Evolutionary conservation across 2,888 invertebrate species (phyloP), one percentile per base, ranked within the genome.

Genomic region (Morinoia aosen): DNA sequence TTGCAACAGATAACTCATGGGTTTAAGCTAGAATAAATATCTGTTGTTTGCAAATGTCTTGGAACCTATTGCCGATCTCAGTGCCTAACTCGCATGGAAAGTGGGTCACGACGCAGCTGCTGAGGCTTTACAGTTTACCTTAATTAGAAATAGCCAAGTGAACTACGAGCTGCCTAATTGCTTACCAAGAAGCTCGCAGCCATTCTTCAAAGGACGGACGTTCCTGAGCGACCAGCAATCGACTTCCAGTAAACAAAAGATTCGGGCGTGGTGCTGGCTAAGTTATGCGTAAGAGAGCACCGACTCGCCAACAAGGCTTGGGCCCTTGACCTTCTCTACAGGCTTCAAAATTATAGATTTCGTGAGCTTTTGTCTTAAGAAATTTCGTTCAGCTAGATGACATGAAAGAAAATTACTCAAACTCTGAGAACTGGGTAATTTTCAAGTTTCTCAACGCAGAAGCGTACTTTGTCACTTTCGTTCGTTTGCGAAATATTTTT

Each of bases 121-220:
- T 57, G 16, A 93, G 93, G 11, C 25, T 39, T 33, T 12, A n/a
- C 93, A 93, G 93, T 57, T 93, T 19, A 57, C 48, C 33, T 33
- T 93, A 93, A 93, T 93, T 93, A 48, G 93, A 93, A 93, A 93
- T 93, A 93, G 93, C 93, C 14, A 93, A 10, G 93, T 93, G 93
- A 93, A 4, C 48, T 57, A 0, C 56, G n/a, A 57, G 93, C 33
- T 93, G 19, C 56, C 40, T 93, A 93, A 93, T 93, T 93, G 93
- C 93, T 57, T 33, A 57, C 57, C 93, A 93, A 57, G 57, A 93
- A 1, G 57, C 57, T 57, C 48, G 7, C 25, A 11, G 93, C 58
- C 93, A 93, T 93, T 93, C 93, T 93, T 57, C 48, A 19, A 93
- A n/a, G 14, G 93, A 12, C 57, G 57, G 93, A 33, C 93, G n/a